phyloP scores from a whole-genome alignment of 2,797 vertebrate genomes.

The Lophius americanus region DNA sequence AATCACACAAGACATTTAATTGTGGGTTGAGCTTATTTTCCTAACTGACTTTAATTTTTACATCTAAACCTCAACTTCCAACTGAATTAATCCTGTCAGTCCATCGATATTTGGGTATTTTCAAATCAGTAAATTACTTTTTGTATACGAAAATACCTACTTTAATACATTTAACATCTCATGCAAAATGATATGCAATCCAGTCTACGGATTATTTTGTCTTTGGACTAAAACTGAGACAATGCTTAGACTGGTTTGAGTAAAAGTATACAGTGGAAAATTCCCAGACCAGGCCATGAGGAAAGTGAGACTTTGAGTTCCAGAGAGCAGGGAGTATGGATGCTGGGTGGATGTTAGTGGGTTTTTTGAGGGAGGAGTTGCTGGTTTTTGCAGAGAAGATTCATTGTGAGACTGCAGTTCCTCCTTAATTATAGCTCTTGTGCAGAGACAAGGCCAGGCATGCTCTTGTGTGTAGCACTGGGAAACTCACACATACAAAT shows the following conservation, averaged over 20 bases:
- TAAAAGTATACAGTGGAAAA: constrained; percentile 55
- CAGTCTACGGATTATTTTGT: constrained; percentile 1
- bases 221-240: constrained; percentile 16
- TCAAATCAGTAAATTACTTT: too few relatives aligned
- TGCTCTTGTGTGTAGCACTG: constrained; percentile 47
- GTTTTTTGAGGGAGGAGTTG: constrained; percentile 71
- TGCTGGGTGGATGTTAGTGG: constrained; percentile 67
- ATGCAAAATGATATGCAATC: constrained; percentile 2
- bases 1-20: too few relatives aligned
- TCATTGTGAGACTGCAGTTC: constrained; percentile 59
- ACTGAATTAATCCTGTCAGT: neutral
- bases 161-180: neutral
- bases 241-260: constrained; percentile 5
- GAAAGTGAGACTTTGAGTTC: constrained; percentile 58
- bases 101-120: too few relatives aligned
- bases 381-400: constrained; percentile 69
- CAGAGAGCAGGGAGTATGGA: constrained; percentile 52
- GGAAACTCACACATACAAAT: constrained; percentile 29
- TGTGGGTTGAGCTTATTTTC: neutral
- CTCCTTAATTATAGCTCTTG: constrained; percentile 75
- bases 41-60: neutral
- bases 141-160: neutral
- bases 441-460: constrained; percentile 73
- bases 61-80: neutral
- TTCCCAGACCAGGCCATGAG: constrained; percentile 51